These are phyloP conservation scores for Bradysia coprophila DNA, from an alignment of 1,140 invertebrate species.

Conservation along the genomic window DNA sequence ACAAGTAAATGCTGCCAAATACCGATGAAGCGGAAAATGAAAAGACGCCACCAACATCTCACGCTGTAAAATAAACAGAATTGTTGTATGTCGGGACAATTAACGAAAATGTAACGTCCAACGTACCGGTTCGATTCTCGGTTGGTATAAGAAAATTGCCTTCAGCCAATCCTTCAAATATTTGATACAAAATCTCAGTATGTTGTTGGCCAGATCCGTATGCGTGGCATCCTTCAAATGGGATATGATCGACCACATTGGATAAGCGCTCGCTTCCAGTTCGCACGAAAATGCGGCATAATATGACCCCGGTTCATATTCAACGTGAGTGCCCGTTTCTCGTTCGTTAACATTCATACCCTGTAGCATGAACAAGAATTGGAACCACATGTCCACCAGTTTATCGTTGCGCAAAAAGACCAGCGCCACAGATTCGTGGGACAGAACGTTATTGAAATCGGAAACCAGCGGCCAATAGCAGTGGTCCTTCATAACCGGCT, in stretches of 20 bases:
- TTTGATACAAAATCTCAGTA: conserved; percentile 51
- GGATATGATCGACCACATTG: conserved; percentile 89
- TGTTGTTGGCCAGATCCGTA: conserved; percentile 48
- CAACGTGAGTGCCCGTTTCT: conserved; percentile 78
- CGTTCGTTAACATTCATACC: conserved; percentile 94
- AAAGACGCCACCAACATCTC: conserved; percentile 80
- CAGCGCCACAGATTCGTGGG: conserved; percentile 74
- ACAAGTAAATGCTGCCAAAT: conserved; percentile 81
- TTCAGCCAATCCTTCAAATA: conserved; percentile 75
- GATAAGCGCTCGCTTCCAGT: conserved; percentile 86
- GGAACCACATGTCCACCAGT: conserved; percentile 86
- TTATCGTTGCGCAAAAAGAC: conserved; percentile 74
- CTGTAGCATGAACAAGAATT: conserved; percentile 85
- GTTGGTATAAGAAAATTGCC: conserved; percentile 51
- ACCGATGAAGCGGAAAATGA: conserved; percentile 88
- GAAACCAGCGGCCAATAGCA: conserved; percentile 96
- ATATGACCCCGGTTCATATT: conserved; percentile 92
- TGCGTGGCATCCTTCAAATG: conserved; percentile 62
- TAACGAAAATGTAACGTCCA: no score
- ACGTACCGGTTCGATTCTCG: conserved; percentile 35
- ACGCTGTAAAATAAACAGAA: conserved; percentile 29
- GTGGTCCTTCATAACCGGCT: conserved; percentile 89
- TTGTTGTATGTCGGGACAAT: no score
- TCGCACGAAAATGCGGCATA: conserved; percentile 94
- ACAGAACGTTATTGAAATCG: conserved; percentile 93